Percentiles rank a stretch among this genome's conserved stretches.
Evolutionary conservation across 2,113 vertebrate species (phyloP).

Genomic region (Alces alces): DNA sequence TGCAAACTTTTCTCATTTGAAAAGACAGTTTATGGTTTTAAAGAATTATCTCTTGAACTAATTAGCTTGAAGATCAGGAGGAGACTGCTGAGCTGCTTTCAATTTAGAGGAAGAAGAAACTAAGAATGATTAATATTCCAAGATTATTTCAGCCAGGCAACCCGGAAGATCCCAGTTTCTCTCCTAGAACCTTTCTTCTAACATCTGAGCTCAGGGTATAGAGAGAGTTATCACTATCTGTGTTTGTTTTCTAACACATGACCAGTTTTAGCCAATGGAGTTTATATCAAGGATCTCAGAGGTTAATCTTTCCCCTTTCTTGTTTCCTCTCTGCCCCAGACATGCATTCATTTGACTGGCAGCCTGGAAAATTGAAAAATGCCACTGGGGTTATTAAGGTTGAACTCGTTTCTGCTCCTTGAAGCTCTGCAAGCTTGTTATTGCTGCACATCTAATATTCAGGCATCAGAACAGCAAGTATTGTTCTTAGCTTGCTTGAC

Average conservation of each 20-base stretch:
- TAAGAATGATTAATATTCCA: background rate
- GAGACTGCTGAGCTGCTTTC: background rate
- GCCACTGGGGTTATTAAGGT: slow-evolving; percentile 75
- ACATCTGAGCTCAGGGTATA: background rate
- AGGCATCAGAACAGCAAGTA: slow-evolving; percentile 46
- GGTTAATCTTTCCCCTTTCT: slow-evolving; percentile 70
- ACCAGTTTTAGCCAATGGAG: slow-evolving; percentile 60
- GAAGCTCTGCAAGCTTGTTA: slow-evolving; percentile 66
- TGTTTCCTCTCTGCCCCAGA: slow-evolving; percentile 61
- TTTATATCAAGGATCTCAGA: slow-evolving; percentile 55
- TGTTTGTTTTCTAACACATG: slow-evolving; percentile 59
- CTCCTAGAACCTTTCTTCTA: background rate
- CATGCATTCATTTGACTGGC: slow-evolving; percentile 77
- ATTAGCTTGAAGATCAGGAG: slow-evolving; percentile 15
- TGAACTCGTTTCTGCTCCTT: slow-evolving; percentile 62
- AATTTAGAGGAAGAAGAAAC: background rate
- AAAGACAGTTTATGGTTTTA: background rate
- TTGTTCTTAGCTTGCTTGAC: slow-evolving; percentile 61
- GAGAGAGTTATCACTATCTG: background rate
- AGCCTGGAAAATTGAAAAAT: slow-evolving; percentile 78
- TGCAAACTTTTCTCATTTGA: background rate
- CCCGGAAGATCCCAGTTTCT: background rate
- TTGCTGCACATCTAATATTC: slow-evolving; percentile 57
- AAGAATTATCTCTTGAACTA: slow-evolving; percentile 13
- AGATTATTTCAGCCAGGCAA: background rate